Base-by-base conservation (phyloP, 2,113 vertebrate genomes). In the Tursiops truncatus region DNA sequence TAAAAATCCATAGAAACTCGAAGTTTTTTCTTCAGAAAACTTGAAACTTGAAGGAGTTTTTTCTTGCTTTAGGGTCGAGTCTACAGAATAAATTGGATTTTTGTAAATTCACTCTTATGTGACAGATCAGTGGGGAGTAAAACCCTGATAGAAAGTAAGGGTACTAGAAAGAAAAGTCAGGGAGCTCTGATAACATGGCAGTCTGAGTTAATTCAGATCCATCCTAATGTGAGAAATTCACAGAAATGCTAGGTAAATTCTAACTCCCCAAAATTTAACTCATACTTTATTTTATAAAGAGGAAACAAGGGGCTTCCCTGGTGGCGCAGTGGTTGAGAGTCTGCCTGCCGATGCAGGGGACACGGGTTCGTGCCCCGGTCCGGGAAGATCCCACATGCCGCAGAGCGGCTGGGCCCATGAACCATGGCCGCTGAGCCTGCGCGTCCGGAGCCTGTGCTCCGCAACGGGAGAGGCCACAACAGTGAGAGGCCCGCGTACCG, bases 51-150 rank as follows among this genome's bases (percentile, higher is more conserved):
- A 92, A 71, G 47, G 26, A 88, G 1, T 6, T 41, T 79, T 87
- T 53, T 60, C 50, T 62, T 94, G 26, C 10, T 26, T 71, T 84
- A 41, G n/a, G 12, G 17, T 95, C 18, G 18, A 65, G 53, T 96
- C 71, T 85, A 62, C 67, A 31, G 50, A 85, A 76, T 47, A 89
- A 74, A 62, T 1, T 18, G 4, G 44, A 33, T 47, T 33, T 92
- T 93, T 94, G 9, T 60, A 84, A 81, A 67, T 80, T 63, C 62
- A 81, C 53, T 91, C 13, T 77, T 76, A 25, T 10, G 8, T 92
- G 33, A n/a, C 38, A 33, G 6, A 67, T 74, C 23, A 83, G 36
- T 80, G n/a, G 41, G 62, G 26, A 47, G n/a, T 88, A 82, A 92
- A 33, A 38, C 28, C 10, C 44, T 65, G 20, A 65, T 53, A 73